phyloP scores from a whole-genome alignment of 2,113 vertebrate species.

The Zosterops lateralis region DNA sequence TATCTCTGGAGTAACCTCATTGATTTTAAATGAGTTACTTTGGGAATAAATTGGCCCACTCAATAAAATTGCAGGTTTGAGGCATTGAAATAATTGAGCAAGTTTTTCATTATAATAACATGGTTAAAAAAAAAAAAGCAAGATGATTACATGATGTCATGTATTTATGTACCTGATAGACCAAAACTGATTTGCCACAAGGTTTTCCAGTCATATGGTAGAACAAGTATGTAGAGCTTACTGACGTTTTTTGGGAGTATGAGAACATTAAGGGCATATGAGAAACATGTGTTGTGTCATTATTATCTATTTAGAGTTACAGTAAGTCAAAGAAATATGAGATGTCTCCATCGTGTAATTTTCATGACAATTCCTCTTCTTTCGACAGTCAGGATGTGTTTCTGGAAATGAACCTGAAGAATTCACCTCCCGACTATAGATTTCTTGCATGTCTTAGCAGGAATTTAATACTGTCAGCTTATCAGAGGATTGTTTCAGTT shows the following conservation, averaged over 20 bases:
- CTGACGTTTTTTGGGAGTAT: background rate
- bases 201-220: background rate
- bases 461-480: background rate
- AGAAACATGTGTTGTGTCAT: background rate
- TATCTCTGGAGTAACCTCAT: constrained; percentile 31
- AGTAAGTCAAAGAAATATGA: background rate
- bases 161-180: background rate
- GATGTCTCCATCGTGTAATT: background rate
- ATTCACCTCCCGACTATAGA: background rate
- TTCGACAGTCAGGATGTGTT: background rate
- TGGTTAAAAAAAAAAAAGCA: background rate
- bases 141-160: background rate
- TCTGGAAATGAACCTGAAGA: background rate
- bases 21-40: constrained; percentile 50
- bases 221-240: background rate
- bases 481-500: background rate
- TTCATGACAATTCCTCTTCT: background rate
- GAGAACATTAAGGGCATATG: background rate
- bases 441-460: background rate
- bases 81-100: constrained; percentile 33
- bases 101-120: constrained; percentile 7
- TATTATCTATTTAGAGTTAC: background rate
- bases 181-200: background rate
- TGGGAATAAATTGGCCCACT: constrained; percentile 26
- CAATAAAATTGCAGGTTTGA: constrained; percentile 33